A percentile compares a stretch with the other conserved stretches of the same genome.
These are phyloP conservation scores for Dendronephthya gigantea DNA, from an alignment of 64 coral and sea anemone genomes.

Conservation along the genomic window DNA sequence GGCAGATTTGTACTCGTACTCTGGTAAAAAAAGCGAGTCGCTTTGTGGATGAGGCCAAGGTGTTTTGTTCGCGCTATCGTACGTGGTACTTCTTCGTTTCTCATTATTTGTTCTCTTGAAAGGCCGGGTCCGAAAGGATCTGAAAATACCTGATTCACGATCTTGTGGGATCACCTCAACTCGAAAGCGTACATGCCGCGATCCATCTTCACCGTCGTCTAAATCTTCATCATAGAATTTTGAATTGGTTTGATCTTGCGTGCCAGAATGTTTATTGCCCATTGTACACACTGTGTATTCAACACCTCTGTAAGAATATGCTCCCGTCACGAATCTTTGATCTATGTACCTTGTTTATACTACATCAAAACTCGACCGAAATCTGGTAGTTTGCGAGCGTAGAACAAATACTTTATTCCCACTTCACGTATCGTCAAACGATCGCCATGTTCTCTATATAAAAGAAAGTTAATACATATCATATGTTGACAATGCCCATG, in stretches of 20 bases:
- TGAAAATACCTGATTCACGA: not conserved
- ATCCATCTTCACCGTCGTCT: not conserved
- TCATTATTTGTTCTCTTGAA: not conserved
- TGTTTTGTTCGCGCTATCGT: not conserved
- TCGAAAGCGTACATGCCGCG: not conserved
- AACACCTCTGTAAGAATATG: not conserved
- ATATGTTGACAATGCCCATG: not conserved
- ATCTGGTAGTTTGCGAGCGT: not conserved
- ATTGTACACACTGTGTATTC: not conserved
- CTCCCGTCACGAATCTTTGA: not conserved
- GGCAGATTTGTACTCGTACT: not conserved
- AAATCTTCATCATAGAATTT: not conserved
- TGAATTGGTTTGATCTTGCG: not conserved
- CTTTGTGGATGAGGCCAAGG: slow-evolving; percentile 10
- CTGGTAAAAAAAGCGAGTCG: not conserved
- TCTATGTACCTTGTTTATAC: not conserved
- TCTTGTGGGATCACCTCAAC: not conserved
- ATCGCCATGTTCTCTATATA: not conserved
- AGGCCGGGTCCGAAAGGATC: not conserved
- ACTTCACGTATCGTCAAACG: not conserved
- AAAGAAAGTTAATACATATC: not conserved
- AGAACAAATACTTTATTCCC: not conserved
- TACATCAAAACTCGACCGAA: not conserved
- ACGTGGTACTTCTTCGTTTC: not conserved
- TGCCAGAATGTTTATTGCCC: not conserved